Base-by-base conservation (phyloP, 2,113 vertebrate species). In the Pogona vitticeps region DNA sequence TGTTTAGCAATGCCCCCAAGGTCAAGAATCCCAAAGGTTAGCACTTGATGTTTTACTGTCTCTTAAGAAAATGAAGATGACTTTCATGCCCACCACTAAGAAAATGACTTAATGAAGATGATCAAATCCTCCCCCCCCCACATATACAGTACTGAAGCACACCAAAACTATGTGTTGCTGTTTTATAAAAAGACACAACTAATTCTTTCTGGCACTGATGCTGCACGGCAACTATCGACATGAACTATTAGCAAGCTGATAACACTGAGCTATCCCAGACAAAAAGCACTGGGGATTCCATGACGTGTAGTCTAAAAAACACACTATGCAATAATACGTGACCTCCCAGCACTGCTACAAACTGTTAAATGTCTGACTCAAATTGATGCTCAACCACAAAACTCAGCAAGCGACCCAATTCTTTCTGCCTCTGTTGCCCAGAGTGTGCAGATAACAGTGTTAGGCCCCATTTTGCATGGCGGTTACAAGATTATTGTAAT, bases 1-100 rank as follows among this genome's bases (percentile, higher is more conserved):
- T 91, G 86, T 86, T 93, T 92, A 89, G 88, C 88, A 89, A 92
- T 90, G 94, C 89, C 89, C 84, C 10, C 82, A 93, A 93, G 52
- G 86, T 88, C 91, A 94, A 92, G 93, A 92, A 90, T 90, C 92
- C 87, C 76, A 90, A 94, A 95, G 94, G 93, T 91, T 94, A 94
- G 95, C 88, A 95, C 95, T 95, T 90, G 95, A 89, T 18, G 78
- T 86, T 90, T 94, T 93, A 91, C 94, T 94, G 92, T 84, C 3
- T 92, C 91, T 13, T 31, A 31, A 91, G 85, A 80, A 82, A 91
- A 87, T 87, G 92, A 90, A 78, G 93, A 88, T 91, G 93, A 88
- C 87, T 67, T 88, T 82, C 75, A 93, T 90, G 77, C 90, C 92
- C 90, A 91, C 88, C 95, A 28, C 28, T 93, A 94, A 96, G 96